Percentiles rank a stretch among this genome's conserved stretches.
These are phyloP conservation scores for Condylura cristata DNA, from an alignment of 2,113 vertebrate genomes.

Conservation along the genomic window DNA sequence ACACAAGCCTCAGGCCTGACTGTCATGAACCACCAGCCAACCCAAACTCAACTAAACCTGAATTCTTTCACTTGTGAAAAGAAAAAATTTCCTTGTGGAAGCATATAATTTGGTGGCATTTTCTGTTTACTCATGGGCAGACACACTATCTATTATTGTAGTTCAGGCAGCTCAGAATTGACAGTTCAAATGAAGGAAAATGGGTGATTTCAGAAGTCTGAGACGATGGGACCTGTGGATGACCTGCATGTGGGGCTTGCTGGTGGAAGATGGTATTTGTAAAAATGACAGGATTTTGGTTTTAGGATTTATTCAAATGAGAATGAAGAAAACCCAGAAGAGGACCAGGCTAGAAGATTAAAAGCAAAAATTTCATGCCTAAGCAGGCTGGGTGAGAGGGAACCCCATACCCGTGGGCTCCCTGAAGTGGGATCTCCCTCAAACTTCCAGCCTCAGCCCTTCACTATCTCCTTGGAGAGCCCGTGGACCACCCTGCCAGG, in stretches of 20 bases:
- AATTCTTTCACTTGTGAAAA: not conserved
- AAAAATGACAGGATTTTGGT: not conserved
- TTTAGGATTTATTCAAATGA: not conserved
- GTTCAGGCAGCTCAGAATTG: no score
- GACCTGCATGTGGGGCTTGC: not conserved
- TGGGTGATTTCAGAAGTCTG: not conserved
- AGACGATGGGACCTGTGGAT: not conserved
- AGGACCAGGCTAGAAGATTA: not conserved
- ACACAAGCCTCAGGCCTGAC: not conserved
- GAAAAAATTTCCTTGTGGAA: not conserved
- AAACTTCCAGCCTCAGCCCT: not conserved
- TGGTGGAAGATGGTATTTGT: not conserved
- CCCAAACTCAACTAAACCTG: not conserved
- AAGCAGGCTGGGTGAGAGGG: fast-evolving
- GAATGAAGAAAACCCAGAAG: not conserved
- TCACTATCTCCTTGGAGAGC: not conserved
- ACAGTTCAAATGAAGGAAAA: not conserved
- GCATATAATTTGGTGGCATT: not conserved
- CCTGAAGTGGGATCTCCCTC: not conserved
- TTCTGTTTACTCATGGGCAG: not conserved
- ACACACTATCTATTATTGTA: fast-evolving
- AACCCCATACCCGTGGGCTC: not conserved
- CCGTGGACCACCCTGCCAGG: no score
- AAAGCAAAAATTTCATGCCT: not conserved
- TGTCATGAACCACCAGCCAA: not conserved